phyloP scores from a whole-genome alignment of 2,113 vertebrate species.

The Salvelinus namaycush region DNA sequence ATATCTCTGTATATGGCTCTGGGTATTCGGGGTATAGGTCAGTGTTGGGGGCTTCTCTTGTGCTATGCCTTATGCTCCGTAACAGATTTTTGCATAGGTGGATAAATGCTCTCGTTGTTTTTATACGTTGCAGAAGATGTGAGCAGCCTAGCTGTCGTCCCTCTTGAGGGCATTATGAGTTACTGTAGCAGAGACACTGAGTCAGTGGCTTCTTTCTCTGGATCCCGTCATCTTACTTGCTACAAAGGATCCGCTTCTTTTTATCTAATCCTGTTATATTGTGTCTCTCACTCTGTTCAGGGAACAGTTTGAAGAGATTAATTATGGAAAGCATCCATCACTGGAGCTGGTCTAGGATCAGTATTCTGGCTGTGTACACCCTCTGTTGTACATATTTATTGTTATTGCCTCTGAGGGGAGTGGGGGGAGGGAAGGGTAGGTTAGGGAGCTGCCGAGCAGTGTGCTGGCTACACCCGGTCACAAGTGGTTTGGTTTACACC shows the following conservation, averaged over 20 bases:
- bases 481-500: neutral
- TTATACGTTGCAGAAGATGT: neutral
- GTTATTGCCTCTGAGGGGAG: neutral
- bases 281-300: neutral
- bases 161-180: slow-evolving; percentile 3
- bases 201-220: neutral
- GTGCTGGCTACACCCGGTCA: neutral
- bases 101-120: neutral
- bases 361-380: neutral
- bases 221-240: neutral
- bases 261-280: neutral
- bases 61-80: slow-evolving; percentile 21
- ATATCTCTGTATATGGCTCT: neutral
- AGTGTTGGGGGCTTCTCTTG: slow-evolving; percentile 6
- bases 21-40: neutral
- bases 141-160: neutral
- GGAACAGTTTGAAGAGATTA: neutral
- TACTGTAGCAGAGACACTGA: slow-evolving; percentile 14
- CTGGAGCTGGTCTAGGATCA: neutral
- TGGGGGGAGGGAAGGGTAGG: neutral
- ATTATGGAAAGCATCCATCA: neutral
- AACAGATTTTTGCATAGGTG: slow-evolving; percentile 12
- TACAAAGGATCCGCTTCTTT: neutral
- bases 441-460: neutral
- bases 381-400: slow-evolving; percentile 4